Conservation (phyloP, 1,140 invertebrate genomes). For the Lasioglossum baleicum region DNA sequence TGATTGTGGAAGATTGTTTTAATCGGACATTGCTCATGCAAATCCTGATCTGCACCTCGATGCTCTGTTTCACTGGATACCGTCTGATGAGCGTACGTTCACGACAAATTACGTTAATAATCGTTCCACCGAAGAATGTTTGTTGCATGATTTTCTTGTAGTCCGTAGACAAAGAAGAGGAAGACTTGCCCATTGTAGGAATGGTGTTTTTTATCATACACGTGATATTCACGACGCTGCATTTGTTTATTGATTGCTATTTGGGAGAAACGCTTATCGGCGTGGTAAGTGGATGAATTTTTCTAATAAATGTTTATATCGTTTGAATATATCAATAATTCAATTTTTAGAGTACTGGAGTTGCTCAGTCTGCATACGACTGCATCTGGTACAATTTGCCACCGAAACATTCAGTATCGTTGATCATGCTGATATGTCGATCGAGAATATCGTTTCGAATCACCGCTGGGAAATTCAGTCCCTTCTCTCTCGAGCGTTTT, state of each 20-base stretch:
- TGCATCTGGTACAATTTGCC: slow-evolving; percentile 65
- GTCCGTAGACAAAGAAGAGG: slow-evolving; percentile 16
- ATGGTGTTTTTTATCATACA: slow-evolving; percentile 46
- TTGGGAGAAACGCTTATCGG: slow-evolving; percentile 40
- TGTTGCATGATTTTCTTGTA: not conserved
- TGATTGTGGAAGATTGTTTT: slow-evolving; percentile 73
- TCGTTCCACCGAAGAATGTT: not conserved
- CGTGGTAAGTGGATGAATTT: slow-evolving; percentile 25
- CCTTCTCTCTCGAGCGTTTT: slow-evolving; percentile 59
- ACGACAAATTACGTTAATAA: not conserved
- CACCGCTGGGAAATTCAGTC: slow-evolving; percentile 67
- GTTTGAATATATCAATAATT: not conserved
- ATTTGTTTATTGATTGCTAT: slow-evolving; percentile 56
- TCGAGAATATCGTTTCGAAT: slow-evolving; percentile 59
- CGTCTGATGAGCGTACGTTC: slow-evolving; percentile 56
- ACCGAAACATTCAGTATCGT: slow-evolving; percentile 28
- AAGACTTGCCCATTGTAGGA: slow-evolving; percentile 23
- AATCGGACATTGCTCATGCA: slow-evolving; percentile 59
- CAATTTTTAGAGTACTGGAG: slow-evolving; percentile 56
- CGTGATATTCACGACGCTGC: slow-evolving; percentile 39
- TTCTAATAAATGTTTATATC: too few relatives aligned
- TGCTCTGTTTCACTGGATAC: slow-evolving; percentile 64
- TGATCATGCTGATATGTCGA: slow-evolving; percentile 63
- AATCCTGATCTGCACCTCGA: slow-evolving; percentile 47
- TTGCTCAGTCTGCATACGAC: slow-evolving; percentile 60